Evolutionary conservation across 2,888 invertebrate genomes (phyloP), one percentile per base, ranked within the genome.

Genomic region (Ethmia dodecea): DNA sequence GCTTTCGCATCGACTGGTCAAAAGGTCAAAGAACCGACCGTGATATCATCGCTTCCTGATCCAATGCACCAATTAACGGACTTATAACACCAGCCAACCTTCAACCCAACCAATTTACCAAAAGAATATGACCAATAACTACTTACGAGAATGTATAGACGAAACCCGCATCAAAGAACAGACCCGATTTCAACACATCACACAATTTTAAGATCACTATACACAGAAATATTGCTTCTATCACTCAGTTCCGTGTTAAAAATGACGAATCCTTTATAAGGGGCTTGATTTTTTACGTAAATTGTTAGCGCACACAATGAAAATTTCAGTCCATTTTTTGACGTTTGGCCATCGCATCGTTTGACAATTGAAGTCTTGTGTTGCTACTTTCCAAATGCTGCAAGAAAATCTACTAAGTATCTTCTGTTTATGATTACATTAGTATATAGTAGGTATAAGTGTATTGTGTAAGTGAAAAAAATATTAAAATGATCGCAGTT

Each of bases 41-140:
- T 81, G 79, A 79, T 83, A 77, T 79, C 73, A 81, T 64, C 67
- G 49, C 54, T 74, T 70, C 66, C 68, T 72, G 58, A 54, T 60
- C 59, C 47, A 60, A 63, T 52, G 60, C 54, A 52, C 64, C 62
- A 66, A 62, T 66, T 62, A 61, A 53, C 49, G 44, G 49, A 49
- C 51, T 58, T 66, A 55, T 46, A 40, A 43, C 40, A 43, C 28
- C 35, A 35, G 38, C 35, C 18, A 35, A 22, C 38, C 38, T 38
- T 36, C 31, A 35, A 33, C 28, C 14, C 28, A 24, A 20, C 31
- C 35, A 47, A 26, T 20, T 13, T 12, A 40, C 37, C 30, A 31
- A 36, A 35, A 35, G 35, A 32, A 38, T 31, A 40, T 29, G 37
- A 36, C 22, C 32, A 33, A 40, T 29, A 38, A 36, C 22, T 30